Percentiles rank a stretch among this genome's conserved stretches.
Conservation (phyloP, 2,888 invertebrate genomes). For the Drosophila mulleri region DNA sequence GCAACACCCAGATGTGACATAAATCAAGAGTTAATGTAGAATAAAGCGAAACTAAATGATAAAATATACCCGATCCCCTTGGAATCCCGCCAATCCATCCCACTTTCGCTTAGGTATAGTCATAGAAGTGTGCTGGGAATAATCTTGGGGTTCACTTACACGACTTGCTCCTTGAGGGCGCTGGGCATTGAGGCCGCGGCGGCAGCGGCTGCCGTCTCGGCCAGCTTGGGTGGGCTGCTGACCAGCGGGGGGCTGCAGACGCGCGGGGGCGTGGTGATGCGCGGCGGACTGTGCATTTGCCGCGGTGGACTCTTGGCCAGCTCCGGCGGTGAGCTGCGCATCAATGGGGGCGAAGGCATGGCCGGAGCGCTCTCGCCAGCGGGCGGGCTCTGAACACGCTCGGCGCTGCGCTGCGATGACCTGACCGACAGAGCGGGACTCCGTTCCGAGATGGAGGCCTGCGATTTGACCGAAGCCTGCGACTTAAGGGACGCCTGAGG, state of each 20-base stretch:
- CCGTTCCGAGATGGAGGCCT: slow-evolving; percentile 59
- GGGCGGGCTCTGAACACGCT: slow-evolving; percentile 74
- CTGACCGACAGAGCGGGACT: slow-evolving; percentile 76
- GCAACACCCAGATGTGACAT: too few species aligned
- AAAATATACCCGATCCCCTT: too few species aligned
- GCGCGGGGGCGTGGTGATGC: slow-evolving; percentile 79
- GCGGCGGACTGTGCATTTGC: slow-evolving; percentile 81
- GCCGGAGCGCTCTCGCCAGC: slow-evolving; percentile 78
- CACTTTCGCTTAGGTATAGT: too few species aligned
- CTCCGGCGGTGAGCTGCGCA: slow-evolving; percentile 77
- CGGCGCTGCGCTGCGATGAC: slow-evolving; percentile 63
- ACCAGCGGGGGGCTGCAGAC: slow-evolving; percentile 81
- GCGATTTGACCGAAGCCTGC: slow-evolving; percentile 56
- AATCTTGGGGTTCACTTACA: slow-evolving; percentile 43
- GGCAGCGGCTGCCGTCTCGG: slow-evolving; percentile 67
- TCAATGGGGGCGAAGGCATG: slow-evolving; percentile 80
- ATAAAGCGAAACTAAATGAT: too few species aligned
- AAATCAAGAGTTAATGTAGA: too few species aligned
- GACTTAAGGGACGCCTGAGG: slow-evolving; percentile 76
- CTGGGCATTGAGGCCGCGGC: slow-evolving; percentile 49
- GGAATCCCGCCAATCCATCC: too few species aligned
- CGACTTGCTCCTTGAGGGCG: slow-evolving; percentile 31
- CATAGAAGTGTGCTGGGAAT: not conserved
- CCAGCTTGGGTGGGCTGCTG: slow-evolving; percentile 78
- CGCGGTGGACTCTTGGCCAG: slow-evolving; percentile 69